Evolutionary conservation across 2,888 invertebrate genomes (phyloP).

Genomic region (Seira sanloemensis): DNA sequence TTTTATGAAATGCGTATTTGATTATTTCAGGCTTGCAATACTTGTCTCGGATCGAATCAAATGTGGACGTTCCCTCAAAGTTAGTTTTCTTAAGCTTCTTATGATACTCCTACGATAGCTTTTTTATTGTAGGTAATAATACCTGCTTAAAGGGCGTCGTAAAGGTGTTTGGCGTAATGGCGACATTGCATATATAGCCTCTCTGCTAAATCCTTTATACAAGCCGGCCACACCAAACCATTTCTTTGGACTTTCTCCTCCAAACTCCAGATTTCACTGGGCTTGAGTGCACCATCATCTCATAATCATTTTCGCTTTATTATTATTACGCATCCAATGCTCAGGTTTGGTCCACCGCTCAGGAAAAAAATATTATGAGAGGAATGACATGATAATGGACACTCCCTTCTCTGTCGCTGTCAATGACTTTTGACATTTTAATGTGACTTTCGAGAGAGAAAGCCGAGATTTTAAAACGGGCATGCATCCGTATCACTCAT

Average conservation of each 20-base stretch:
- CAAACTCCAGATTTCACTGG: not conserved
- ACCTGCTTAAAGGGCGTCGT: not conserved
- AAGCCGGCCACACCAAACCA: not conserved
- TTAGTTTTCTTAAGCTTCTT: not conserved
- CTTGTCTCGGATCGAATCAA: not conserved
- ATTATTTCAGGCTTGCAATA: not conserved
- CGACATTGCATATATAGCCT: too few relatives aligned
- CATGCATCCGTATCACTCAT: not conserved
- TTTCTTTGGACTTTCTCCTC: not conserved
- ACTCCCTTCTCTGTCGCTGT: constrained; percentile 12
- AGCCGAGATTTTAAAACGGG: not conserved
- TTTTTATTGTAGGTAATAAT: not conserved
- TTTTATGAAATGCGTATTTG: not conserved
- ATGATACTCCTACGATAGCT: not conserved
- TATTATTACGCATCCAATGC: not conserved
- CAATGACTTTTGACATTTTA: constrained; percentile 57
- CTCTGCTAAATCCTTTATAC: not conserved
- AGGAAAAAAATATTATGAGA: too few relatives aligned
- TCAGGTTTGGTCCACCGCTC: not conserved
- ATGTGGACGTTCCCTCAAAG: not conserved
- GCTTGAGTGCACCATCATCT: not conserved
- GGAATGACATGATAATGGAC: not conserved
- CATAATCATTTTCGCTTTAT: not conserved
- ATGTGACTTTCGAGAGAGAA: not conserved
- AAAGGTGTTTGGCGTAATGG: not conserved